Evolutionary conservation across 2,888 invertebrate genomes (phyloP), one percentile per base, ranked within the genome.

Genomic region (Nudaria mundana): DNA sequence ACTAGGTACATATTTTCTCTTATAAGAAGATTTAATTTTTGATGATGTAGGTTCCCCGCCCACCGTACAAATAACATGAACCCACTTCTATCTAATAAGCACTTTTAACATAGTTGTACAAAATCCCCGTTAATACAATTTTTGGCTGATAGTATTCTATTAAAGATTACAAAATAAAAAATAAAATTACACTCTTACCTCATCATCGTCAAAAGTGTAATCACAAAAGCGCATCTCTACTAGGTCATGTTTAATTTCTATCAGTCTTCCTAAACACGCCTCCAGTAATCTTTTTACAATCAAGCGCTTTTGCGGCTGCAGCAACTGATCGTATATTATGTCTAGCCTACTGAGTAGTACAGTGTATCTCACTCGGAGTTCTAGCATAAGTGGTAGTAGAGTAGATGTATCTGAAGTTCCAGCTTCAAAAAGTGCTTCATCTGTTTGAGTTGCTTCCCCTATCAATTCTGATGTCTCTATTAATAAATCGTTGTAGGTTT

Each of bases 231-330:
- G 94, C 10, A 97, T 90, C 61, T 96, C 94, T 0, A 97, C 96
- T 49, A 98, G 88, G 69, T 98, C 97, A 60, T 94, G 91, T 70
- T 97, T 97, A 5, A 98, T 81, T 76, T 98, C 98, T 18, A 98
- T 82, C 26, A 97, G 86, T 44, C 98, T 90, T 1, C 97, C 97
- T 38, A 97, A 86, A 26, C 93, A 92, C 0, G 93, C 91, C 65
- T 97, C 95, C 2, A 97, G 71, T 2, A 95, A 69, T 49, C 93
- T 91, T 47, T 91, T 91, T 1, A 98, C 90, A n/a, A 98, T 86
- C 32, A 93, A 73, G 18, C 97, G 90, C 74, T 98, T 98, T 74
- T 98, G 98, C 0, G 98, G 98, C 73, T 98, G 98, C 24, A 97
- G 89, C 60, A 97, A 91, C 84, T 97, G 97, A 64, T 98, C 98